Evolutionary conservation across 1,140 invertebrate genomes (phyloP), one percentile per base, ranked within the genome.

Genomic region (Cydia splendana): DNA sequence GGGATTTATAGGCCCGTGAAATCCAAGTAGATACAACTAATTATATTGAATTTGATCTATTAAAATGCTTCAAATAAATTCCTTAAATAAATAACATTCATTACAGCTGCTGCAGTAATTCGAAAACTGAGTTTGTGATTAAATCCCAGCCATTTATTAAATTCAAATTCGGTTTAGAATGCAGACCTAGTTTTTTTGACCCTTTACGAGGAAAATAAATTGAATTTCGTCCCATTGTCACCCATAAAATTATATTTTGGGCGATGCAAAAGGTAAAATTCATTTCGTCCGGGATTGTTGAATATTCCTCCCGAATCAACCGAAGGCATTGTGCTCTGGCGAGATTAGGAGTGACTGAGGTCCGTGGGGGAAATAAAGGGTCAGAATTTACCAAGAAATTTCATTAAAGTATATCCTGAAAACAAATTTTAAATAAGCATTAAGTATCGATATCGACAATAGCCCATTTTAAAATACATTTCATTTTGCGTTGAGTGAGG

Each of bases 181-280:
- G 15, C 24, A 45, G 13, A 6, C 15, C 28, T 30, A 65, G 57
- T 30, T 62, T 13, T 51, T 13, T 51, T 57, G n/a, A 57, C 5
- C 53, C 15, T n/a, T 57, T 57, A 51, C 15, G 65, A n/a, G 28
- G 65, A 20, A 34, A 38, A 69, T 69, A 69, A 69, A 69, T 69
- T 30, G 34, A 38, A 69, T 69, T 34, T 34, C 30, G 9, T 15
- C 13, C 28, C 15, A 30, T 69, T 69, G 65, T 69, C n/a, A 15
- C 15, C 13, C 30, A 34, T 38, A n/a, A 69, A 69, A 69, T 69
- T 34, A 69, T 34, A 69, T 69, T 69, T 69, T n/a, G 30, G 15
- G 65, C 15, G 15, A 42, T 69, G 65, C 28, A 69, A 69, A 69
- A 69, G 65, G 30, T 69, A 15, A 65, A 65, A 34, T 69, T 69